Evolutionary conservation across 2,888 invertebrate species (phyloP), one percentile per base, ranked within the genome.

Genomic region (Dryococelus australis): DNA sequence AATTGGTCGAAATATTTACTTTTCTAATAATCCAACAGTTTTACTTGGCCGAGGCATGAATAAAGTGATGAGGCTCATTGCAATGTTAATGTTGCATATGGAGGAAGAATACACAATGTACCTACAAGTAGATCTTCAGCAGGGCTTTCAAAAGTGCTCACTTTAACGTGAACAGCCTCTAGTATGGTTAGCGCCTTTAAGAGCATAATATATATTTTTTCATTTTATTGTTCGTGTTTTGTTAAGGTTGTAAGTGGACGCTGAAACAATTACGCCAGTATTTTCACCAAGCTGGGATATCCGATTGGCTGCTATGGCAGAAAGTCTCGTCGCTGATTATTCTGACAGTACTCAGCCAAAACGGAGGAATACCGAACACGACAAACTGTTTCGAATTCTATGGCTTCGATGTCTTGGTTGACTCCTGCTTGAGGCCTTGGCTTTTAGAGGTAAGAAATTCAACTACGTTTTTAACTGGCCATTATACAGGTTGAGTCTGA

Each of bases 381-480:
- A 94, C 95, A 51, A 97, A 97, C 92, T 97, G 97, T 92, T 97
- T 97, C 92, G 97, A 98, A 92, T 96, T 98, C 91, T 97, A 98
- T 91, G 98, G 98, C 1, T 98, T 98, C 91, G 98, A 98, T 92
- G 96, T 98, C 83, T 93, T 98, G 84, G 95, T 98, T 0, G 98
- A 98, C 91, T 95, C 95, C 84, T 94, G 95, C 87, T 92, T 98
- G 89, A 96, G 96, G 89, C 98, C 98, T 0, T 98, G 98, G 97
- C 93, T 98, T 27, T 93, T 98, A 87, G 98, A 98, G 94, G 98
- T 98, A 90, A 93, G 83, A 28, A n/a, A 10, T 16, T 16, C 8
- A 24, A 65, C 51, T 51, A 16, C 0, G 13, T 12, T 2, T 1
- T 51, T 6, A 20, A 51, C 51, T 51, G 51, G 51, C 51, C 51